Base-by-base conservation (phyloP, 1,140 invertebrate species). In the Sweltsa coloradensis region DNA sequence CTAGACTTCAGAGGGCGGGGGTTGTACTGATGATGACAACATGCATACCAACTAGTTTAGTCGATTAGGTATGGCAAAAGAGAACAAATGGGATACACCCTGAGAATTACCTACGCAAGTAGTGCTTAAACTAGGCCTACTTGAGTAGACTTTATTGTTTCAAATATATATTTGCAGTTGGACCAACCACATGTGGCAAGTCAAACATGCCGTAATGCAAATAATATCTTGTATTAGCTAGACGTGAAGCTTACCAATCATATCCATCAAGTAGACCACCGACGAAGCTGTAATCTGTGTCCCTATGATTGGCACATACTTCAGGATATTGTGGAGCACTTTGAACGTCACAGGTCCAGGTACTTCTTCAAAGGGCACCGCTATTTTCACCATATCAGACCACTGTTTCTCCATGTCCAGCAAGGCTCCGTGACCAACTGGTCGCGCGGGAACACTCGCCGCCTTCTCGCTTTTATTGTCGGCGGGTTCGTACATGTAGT, bases 231-330 rank as follows among this genome's bases (percentile, higher is more conserved):
- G n/a, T n/a, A n/a, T n/a, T n/a, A n/a, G n/a, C n/a, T n/a, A n/a
- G n/a, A n/a, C 34, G 14, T 41, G 21, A 41, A 61, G 63, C 63
- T 58, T 70, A 72, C 76, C 70, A 52, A 73, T 60, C 53, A 73
- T 60, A 53, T 69, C 74, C 46, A 79, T 62, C 45, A 66, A 64
- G 58, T 74, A 66, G 49, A 74, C 73, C 50, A 79, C 60, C 53
- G 71, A 53, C 57, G 70, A 69, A 51, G 66, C 70, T 51, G 75
- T 75, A 48, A 79, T 54, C 66, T 78, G 75, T 51, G 74, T 76
- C 55, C 75, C 75, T 44, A 78, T 55, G 46, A 75, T 59, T 18
- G 75, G 74, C 47, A 79, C 59, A 58, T 74, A 73, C 55, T 68
- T 66, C 63, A 75, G 75, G 45, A 73, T 64, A 51, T 66, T 73